A percentile compares a stretch with the other conserved stretches of the same genome.
phyloP scores from a whole-genome alignment of 1,140 invertebrate species.

The Pinna nobilis region DNA sequence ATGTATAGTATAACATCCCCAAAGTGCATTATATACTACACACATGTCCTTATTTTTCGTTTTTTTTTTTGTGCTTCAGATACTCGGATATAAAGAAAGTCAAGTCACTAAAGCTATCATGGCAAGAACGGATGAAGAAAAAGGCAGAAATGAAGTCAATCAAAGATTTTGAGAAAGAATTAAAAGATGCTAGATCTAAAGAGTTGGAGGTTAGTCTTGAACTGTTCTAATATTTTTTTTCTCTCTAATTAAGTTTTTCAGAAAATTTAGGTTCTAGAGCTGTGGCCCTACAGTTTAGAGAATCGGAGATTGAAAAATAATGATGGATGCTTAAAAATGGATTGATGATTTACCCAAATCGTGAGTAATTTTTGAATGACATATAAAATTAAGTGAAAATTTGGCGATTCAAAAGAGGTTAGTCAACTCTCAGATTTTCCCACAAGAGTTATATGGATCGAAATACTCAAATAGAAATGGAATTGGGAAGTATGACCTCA shows the following conservation, averaged over 20 bases:
- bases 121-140: slow-evolving; percentile 52
- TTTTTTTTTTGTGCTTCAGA: slow-evolving; percentile 22
- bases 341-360: no score
- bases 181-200: slow-evolving; percentile 42
- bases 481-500: no score
- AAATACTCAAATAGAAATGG: no score
- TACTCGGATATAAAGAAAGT: slow-evolving; percentile 44
- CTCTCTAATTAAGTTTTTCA: not conserved
- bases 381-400: no score
- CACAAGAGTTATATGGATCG: no score
- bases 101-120: slow-evolving; percentile 46
- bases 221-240: not conserved
- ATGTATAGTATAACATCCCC: no score
- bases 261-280: not conserved
- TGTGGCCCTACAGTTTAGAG: not conserved
- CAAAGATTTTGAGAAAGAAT: slow-evolving; percentile 41
- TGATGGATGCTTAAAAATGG: not conserved
- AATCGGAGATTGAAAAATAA: not conserved
- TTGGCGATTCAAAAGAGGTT: no score
- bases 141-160: slow-evolving; percentile 44
- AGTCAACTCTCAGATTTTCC: no score
- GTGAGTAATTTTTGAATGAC: no score
- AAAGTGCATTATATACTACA: not conserved
- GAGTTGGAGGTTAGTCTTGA: slow-evolving; percentile 35
- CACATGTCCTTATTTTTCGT: not conserved